Percentiles rank a stretch among this genome's conserved stretches.
Conservation (phyloP, 2,797 vertebrate genomes). For the Tadarida brasiliensis region DNA sequence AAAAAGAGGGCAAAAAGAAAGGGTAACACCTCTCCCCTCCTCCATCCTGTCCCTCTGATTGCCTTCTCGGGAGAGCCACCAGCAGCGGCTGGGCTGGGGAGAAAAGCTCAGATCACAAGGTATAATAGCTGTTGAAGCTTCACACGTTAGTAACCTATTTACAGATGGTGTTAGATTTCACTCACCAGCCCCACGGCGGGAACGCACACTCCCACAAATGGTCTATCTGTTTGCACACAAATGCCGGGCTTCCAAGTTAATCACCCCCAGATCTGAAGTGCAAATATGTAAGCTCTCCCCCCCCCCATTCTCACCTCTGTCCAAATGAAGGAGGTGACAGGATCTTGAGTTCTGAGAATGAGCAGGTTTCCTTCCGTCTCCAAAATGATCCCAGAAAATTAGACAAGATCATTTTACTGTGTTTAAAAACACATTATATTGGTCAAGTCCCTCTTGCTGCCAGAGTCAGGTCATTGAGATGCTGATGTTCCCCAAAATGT, state of each 20-base stretch:
- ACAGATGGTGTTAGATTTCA: neutral
- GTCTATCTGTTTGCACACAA: neutral
- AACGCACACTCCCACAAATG: neutral
- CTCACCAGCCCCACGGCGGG: neutral
- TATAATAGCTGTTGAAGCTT: fast-evolving
- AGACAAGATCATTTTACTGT: neutral
- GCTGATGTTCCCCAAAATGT: neutral
- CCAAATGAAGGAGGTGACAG: neutral
- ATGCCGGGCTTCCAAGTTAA: slow-evolving; percentile 39
- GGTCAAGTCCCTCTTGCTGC: slow-evolving; percentile 38
- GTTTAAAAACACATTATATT: slow-evolving; percentile 45
- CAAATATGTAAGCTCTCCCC: neutral
- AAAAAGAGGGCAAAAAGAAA: neutral
- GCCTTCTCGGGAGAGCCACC: neutral
- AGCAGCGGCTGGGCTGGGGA: neutral
- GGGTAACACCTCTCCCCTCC: neutral
- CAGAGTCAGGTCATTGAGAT: slow-evolving; percentile 15
- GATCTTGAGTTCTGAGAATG: neutral
- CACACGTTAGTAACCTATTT: neutral
- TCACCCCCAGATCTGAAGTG: neutral
- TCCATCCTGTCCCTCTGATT: neutral
- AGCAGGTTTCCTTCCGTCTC: neutral
- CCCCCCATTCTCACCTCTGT: neutral
- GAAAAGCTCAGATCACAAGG: neutral
- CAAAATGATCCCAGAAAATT: neutral